These are phyloP conservation scores for Addax nasomaculatus DNA, from an alignment of 2,113 vertebrate species.

Conservation along the genomic window DNA sequence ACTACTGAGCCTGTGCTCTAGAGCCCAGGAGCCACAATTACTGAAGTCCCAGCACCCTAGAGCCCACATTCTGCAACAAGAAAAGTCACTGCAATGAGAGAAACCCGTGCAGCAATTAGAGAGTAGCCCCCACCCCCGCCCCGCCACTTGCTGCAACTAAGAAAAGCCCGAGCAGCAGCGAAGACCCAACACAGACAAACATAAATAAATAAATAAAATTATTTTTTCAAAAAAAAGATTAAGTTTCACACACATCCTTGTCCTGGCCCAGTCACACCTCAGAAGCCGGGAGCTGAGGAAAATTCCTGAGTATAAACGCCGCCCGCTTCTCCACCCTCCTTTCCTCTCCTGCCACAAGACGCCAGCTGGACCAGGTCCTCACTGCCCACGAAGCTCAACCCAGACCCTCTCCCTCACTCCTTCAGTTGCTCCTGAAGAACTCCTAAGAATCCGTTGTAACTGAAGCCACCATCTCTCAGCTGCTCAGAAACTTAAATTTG, in stretches of 20 bases:
- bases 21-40: not conserved
- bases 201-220: not conserved
- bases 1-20: not conserved
- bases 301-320: not conserved
- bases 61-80: not conserved
- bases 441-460: not conserved
- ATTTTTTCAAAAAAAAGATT: not conserved
- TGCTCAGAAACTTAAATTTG: not conserved
- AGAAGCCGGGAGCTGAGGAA: not conserved
- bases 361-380: not conserved
- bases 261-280: not conserved
- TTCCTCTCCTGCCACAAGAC: not conserved
- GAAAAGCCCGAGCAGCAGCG: not conserved
- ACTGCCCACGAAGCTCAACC: not conserved
- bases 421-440: not conserved
- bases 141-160: not conserved
- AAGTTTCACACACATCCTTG: not conserved
- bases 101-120: not conserved
- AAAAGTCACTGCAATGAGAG: not conserved
- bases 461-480: not conserved
- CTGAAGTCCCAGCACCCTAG: not conserved
- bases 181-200: not conserved
- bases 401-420: not conserved
- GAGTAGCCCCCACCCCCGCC: not conserved
- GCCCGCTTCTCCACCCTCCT: not conserved